Base-by-base conservation (phyloP, 2,888 invertebrate genomes). In the Scelioninae gen. 2 region DNA sequence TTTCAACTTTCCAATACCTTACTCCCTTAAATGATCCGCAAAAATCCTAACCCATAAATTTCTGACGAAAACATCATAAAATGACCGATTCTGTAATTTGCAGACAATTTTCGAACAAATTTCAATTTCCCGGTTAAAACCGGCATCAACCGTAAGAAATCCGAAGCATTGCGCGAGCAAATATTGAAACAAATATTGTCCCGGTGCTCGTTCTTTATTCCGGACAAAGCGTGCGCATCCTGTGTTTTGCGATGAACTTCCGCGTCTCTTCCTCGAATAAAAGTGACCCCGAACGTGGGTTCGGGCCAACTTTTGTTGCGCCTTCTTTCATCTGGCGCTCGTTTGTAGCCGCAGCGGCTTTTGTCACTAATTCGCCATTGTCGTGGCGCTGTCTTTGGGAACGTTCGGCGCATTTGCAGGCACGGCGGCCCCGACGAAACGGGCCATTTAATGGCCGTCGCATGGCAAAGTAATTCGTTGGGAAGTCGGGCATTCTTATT, bases 291-390 rank as follows among this genome's bases (percentile, higher is more conserved):
- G 9, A 28, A 18, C 52, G 10, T 41, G 41, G 35, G 55, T 55
- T 61, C 16, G 41, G 31, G 48, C 45, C 43, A 63, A 63, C 70
- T 57, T 63, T 70, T 70, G 63, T 70, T 57, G 55, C 57, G 35
- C 19, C 31, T 71, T 48, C 71, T 71, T 71, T 71, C 50, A 71
- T 71, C 50, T 33, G 10, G 13, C 45, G 37, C 57, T 71, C 52
- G 57, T 71, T 71, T 57, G 33, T 58, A 33, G 22, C 19, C 25
- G 48, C 50, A 19, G 19, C 57, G 53, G 58, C 70, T 70, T 70
- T 70, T 55, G 57, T 57, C 43, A 48, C 63, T 60, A 64, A 70
- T 70, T 70, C 64, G 50, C 45, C 63, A 69, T 61, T 55, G 69
- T 60, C 52, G 41, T 39, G n/a, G 33, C 31, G 41, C 52, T 31